These are phyloP conservation scores for Pandemis heparana DNA, from an alignment of 2,888 invertebrate genomes.

Conservation along the genomic window DNA sequence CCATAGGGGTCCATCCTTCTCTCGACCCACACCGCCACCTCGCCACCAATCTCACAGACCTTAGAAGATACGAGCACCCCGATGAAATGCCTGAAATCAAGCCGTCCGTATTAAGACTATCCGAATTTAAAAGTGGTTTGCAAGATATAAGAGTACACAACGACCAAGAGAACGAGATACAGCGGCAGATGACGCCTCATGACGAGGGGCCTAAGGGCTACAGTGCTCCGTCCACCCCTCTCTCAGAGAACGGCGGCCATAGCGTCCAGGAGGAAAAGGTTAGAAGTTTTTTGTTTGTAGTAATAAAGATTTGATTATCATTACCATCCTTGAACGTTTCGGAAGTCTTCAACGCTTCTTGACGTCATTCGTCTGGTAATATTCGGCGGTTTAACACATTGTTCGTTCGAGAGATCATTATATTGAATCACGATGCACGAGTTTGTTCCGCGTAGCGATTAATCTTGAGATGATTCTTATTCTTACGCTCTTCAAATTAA, in stretches of 20 bases:
- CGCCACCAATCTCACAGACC: conserved; percentile 77
- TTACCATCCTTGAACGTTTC: conserved; percentile 75
- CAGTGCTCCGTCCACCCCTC: conserved; percentile 82
- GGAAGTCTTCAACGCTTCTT: conserved; percentile 73
- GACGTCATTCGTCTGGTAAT: conserved; percentile 66
- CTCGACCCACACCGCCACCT: conserved; percentile 80
- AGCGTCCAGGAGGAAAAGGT: conserved; percentile 83
- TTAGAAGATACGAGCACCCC: conserved; percentile 81
- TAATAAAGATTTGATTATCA: conserved; percentile 45
- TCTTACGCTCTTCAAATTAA: conserved; percentile 49
- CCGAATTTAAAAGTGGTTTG: conserved; percentile 79
- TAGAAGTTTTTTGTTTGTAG: conserved; percentile 53
- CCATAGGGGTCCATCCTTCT: conserved; percentile 85
- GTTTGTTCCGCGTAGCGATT: conserved; percentile 76
- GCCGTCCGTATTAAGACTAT: conserved; percentile 81
- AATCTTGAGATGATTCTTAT: conserved; percentile 68
- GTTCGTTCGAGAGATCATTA: conserved; percentile 69
- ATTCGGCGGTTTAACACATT: conserved; percentile 68
- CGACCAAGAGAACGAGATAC: conserved; percentile 79
- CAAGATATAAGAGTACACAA: conserved; percentile 76
- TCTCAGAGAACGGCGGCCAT: conserved; percentile 82
- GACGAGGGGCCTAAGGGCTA: conserved; percentile 81
- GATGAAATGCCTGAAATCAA: conserved; percentile 82
- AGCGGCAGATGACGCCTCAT: conserved; percentile 79
- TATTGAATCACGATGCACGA: conserved; percentile 70